Base-by-base conservation (phyloP, 1,140 invertebrate genomes). In the Thaumatotibia leucotreta region DNA sequence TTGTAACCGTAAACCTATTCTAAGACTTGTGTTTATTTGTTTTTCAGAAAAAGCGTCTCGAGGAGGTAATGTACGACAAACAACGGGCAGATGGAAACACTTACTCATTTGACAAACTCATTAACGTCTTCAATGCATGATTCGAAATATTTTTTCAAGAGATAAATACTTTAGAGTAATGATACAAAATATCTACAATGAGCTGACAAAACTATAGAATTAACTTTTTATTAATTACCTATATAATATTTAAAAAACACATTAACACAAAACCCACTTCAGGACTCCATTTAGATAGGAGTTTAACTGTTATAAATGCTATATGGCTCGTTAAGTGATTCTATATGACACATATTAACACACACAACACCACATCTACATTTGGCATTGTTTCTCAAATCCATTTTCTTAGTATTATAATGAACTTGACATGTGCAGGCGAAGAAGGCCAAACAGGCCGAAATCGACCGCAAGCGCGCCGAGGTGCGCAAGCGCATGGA, bases 401-500 rank as follows among this genome's bases (percentile, higher is more conserved):
- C 1, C 0, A 20, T 45, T n/a, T 45, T 20, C 39, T 20, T 17
- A n/a, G 20, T 66, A 73, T 78, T 76, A 79, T 70, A 61, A 73
- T 68, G 54, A 20, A 49, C 52, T 84, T 71, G 65, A 77, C 67
- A 83, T 89, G 68, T 86, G 67, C 80, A 96, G 95, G 96, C 96
- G 94, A 97, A 97, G 94, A 97, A 97, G 94, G 96, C 95, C 93
- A 97, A 97, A 93, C 96, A 97, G 93, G 95, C 95, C 88, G 96
- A 97, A 89, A 97, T 97, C 89, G 97, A 98, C 92, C 95, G 96
- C 93, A 98, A 97, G 93, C 96, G 97, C 92, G 96, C 96, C 84
- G 97, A 98, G 92, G 97, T 98, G 91, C 95, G 97, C 91, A 97
- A 97, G 93, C 96, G 97, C 86, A 97, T 98, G 93, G 97, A 98